phyloP scores from a whole-genome alignment of 2,797 vertebrate genomes.

The Apogon talboti region DNA sequence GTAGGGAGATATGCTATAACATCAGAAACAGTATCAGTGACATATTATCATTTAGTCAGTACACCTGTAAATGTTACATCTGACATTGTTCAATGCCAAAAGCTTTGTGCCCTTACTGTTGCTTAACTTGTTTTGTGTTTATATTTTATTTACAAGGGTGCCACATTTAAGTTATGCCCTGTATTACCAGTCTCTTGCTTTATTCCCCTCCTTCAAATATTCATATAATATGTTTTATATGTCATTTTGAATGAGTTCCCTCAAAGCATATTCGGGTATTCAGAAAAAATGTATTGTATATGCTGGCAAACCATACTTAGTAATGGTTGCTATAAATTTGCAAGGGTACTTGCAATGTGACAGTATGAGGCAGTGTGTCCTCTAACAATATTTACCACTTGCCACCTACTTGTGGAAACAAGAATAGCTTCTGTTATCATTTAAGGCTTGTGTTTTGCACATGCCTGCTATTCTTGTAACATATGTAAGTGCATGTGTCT shows the following conservation, averaged over 20 bases:
- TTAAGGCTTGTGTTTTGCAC: slow-evolving; percentile 54
- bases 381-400: slow-evolving; percentile 47
- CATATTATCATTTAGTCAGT: too few relatives aligned
- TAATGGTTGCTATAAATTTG: slow-evolving; percentile 30
- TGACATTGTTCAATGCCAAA: not conserved
- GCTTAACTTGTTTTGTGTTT: not conserved
- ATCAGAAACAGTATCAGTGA: too few relatives aligned
- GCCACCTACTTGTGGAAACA: slow-evolving; percentile 52
- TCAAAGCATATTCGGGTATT: too few relatives aligned
- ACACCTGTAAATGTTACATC: too few relatives aligned
- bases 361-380: slow-evolving; percentile 25
- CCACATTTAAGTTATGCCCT: not conserved
- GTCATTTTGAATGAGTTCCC: too few relatives aligned
- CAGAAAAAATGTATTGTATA: not conserved
- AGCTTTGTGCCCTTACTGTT: slow-evolving; percentile 5
- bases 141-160: not conserved
- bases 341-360: slow-evolving; percentile 24
- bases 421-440: slow-evolving; percentile 68
- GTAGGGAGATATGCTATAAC: too few relatives aligned
- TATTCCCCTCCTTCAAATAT: not conserved
- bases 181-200: not conserved
- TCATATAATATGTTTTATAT: too few relatives aligned
- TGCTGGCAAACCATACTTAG: slow-evolving; percentile 17
- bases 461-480: slow-evolving; percentile 61
- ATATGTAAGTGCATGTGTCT: slow-evolving; percentile 53